Base-by-base conservation (phyloP, 2,888 invertebrate species). In the Rhamnusium bicolor region DNA sequence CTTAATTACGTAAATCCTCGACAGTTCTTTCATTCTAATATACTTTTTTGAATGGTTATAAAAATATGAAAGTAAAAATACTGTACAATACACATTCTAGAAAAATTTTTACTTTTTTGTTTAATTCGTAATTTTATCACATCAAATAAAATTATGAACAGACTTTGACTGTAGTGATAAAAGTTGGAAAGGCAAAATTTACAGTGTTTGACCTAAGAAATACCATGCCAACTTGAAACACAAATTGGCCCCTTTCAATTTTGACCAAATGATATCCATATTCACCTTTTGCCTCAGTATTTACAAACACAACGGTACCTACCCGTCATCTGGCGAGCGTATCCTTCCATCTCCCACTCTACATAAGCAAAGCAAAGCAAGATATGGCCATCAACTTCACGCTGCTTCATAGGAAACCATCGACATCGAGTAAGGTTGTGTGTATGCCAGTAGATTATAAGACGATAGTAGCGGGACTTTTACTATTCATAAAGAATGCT, bases 391-490 rank as follows among this genome's bases (percentile, higher is more conserved):
- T 58, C 58, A 32, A 58, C 58, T 58, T 58, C 58, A 58, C 58
- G 16, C 29, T 18, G 27, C 63, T 63, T 27, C 63, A 27, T 16
- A 51, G 27, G 63, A 63, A 51, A 63, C 63, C 51, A 27, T 49
- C 49, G 14, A 51, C 58, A 27, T 49, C 49, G 14, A 51, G 19
- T 32, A 29, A 1, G 27, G 58, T 18, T 47, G 51, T 47, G 24
- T 62, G 62, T 47, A 62, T 62, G 62, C 46, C 21, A 62, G 21
- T 27, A 27, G 65, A 65, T 53, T 19, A 32, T 19, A 67, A 73
- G 71, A 47, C 69, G 67, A 72, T 74, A 79, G 76, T 79, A 76
- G 77, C 77, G 77, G 79, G 74, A 79, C 75, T 77, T 74, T 72
- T 65, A 65, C 65, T 65, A 65, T 53, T 65, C 65, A 51, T 19